These are phyloP conservation scores for Menura novaehollandiae DNA, from an alignment of 2,113 vertebrate species.

Conservation along the genomic window DNA sequence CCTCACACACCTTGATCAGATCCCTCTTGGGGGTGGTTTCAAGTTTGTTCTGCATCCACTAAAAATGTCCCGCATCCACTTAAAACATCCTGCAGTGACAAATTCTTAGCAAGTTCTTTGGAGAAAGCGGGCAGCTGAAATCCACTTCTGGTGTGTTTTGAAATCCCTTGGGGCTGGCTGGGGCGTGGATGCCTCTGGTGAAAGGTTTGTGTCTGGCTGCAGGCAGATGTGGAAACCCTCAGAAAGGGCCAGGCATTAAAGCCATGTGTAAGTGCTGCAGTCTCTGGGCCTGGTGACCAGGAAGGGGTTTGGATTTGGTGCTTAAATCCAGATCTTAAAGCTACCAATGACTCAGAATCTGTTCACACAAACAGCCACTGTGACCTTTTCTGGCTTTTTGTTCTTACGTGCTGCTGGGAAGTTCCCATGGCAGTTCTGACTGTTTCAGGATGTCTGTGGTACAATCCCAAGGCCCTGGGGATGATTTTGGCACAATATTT, in stretches of 20 bases:
- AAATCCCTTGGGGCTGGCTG: neutral
- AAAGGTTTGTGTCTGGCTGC: neutral
- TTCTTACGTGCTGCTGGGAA: neutral
- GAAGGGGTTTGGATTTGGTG: neutral
- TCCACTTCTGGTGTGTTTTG: neutral
- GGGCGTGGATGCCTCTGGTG: neutral
- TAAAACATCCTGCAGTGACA: neutral
- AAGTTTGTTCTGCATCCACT: neutral
- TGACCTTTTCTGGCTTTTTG: neutral
- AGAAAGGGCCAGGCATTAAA: neutral
- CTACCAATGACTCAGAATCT: neutral
- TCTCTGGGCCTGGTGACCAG: neutral
- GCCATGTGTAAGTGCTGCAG: neutral
- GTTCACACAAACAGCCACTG: neutral
- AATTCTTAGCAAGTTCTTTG: neutral
- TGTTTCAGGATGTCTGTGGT: neutral
- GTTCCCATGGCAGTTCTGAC: neutral
- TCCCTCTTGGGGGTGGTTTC: neutral
- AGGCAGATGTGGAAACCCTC: neutral
- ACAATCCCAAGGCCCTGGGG: neutral
- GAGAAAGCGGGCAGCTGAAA: constrained; percentile 5
- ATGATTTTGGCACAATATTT: neutral
- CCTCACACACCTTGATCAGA: neutral
- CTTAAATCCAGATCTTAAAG: neutral
- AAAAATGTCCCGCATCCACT: neutral